Percentiles rank a stretch among this genome's conserved stretches.
These are phyloP conservation scores for Germaria angustata DNA, from an alignment of 2,888 invertebrate species.

Conservation along the genomic window DNA sequence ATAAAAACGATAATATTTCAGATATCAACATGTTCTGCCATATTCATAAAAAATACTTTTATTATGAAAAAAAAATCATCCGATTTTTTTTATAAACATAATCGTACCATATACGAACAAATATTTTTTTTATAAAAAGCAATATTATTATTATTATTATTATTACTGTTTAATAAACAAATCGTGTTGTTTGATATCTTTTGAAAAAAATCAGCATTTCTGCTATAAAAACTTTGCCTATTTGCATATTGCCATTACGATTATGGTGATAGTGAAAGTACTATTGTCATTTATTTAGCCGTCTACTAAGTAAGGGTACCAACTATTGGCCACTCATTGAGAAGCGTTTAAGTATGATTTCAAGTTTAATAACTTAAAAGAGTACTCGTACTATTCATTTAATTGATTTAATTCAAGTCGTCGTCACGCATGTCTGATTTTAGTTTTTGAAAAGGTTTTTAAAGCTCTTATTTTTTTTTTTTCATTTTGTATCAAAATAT, in stretches of 20 bases:
- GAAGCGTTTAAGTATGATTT: background rate
- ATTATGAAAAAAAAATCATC: no score
- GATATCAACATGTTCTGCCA: no score
- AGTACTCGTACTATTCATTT: background rate
- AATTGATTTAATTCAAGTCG: background rate
- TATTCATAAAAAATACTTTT: no score
- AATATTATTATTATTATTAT: no score
- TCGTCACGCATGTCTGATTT: conserved; percentile 33
- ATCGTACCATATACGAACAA: no score
- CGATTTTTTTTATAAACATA: no score
- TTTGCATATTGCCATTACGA: conserved; percentile 38
- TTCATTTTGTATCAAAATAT: background rate
- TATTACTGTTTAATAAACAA: no score
- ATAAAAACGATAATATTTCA: no score
- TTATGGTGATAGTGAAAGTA: conserved; percentile 44
- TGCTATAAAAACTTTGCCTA: background rate
- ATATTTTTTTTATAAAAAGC: no score
- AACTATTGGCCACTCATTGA: background rate
- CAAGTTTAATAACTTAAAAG: background rate
- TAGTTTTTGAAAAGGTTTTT: background rate
- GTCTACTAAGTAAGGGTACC: background rate
- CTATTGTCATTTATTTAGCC: conserved; percentile 2
- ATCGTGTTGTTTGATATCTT: no score
- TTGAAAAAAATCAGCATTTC: conserved; percentile 32
- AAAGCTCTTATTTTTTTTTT: background rate